A percentile compares a stretch with the other conserved stretches of the same genome.
phyloP scores from a whole-genome alignment of 2,888 invertebrate genomes.

The Sinelater perroti region DNA sequence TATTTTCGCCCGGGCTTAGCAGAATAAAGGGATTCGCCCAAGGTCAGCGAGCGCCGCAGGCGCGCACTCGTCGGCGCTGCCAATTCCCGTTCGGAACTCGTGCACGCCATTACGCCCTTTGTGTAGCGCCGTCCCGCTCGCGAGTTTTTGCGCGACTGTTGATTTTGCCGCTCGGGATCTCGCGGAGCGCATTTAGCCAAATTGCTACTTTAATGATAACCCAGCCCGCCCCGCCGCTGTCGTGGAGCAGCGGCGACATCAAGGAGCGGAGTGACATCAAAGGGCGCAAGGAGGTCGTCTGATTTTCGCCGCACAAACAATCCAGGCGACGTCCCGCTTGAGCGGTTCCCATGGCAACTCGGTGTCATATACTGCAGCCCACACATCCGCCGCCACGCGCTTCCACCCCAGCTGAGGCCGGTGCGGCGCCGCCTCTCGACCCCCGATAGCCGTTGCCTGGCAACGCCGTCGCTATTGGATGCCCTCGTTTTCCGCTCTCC shows the following conservation, averaged over 20 bases:
- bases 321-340: conserved; percentile 46
- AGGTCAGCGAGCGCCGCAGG: background rate
- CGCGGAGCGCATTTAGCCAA: conserved; percentile 7
- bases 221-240: conserved; percentile 10
- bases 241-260: conserved; percentile 21
- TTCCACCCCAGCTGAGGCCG: conserved; percentile 44
- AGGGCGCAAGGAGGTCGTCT: conserved; percentile 41
- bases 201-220: conserved; percentile 10
- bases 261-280: conserved; percentile 37
- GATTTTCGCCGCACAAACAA: conserved; percentile 46
- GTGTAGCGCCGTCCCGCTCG: background rate
- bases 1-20: too few relatives aligned
- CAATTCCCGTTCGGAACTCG: background rate
- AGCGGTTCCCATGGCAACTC: conserved; percentile 49
- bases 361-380: conserved; percentile 51
- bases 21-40: background rate
- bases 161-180: conserved; percentile 3
- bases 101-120: background rate
- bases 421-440: conserved; percentile 46
- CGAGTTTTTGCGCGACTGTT: conserved; percentile 1
- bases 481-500: conserved; percentile 39
- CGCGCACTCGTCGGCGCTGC: background rate
- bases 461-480: conserved; percentile 45
- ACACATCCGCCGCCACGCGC: conserved; percentile 51
- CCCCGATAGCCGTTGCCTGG: conserved; percentile 48